Conservation (phyloP, 2,888 invertebrate genomes). For the Apotomis betuletana region DNA sequence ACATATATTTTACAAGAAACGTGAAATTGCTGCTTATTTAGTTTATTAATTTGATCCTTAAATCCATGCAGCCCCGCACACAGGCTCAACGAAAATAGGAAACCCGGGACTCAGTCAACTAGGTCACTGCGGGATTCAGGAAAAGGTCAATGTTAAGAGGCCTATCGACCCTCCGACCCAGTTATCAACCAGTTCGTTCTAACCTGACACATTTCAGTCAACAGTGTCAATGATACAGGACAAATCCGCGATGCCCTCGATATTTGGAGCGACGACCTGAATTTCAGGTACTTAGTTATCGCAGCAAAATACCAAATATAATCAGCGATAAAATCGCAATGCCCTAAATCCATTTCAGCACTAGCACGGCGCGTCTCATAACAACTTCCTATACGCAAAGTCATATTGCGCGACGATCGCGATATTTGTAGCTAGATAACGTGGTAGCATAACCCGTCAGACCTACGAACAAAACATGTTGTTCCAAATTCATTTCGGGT, state of each 20-base stretch:
- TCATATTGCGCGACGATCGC: background rate
- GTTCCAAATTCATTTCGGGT: constrained; percentile 10
- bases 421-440: background rate
- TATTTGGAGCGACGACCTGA: constrained; percentile 67
- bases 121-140: constrained; percentile 25
- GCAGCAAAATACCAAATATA: constrained; percentile 5
- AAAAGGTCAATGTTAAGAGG: constrained; percentile 41
- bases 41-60: background rate
- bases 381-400: background rate
- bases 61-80: background rate
- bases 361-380: background rate
- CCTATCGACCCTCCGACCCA: constrained; percentile 30
- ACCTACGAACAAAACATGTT: background rate
- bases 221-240: constrained; percentile 59
- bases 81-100: background rate
- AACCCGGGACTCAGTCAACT: constrained; percentile 17
- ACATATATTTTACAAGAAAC: no score
- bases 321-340: constrained; percentile 22
- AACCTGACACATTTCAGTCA: constrained; percentile 28
- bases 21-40: background rate
- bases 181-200: constrained; percentile 24
- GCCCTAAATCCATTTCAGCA: constrained; percentile 21
- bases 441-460: background rate
- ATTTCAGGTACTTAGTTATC: constrained; percentile 51
- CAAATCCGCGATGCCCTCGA: constrained; percentile 55